Conservation (phyloP, 2,888 invertebrate species). For the Tetragonisca angustula region DNA sequence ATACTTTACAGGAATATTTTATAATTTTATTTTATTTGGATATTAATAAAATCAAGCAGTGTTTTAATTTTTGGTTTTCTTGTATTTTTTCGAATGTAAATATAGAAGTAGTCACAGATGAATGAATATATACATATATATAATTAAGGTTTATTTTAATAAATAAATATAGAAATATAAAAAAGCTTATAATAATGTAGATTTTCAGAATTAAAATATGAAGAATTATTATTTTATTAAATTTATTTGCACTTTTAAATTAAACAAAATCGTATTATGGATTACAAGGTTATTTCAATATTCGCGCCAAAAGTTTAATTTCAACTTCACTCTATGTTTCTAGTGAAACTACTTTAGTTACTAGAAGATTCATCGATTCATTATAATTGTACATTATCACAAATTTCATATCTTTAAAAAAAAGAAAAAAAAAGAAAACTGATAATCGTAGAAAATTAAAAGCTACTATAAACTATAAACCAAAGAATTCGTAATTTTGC, state of each 20-base stretch:
- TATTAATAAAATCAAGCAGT: neutral
- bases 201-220: neutral
- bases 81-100: neutral
- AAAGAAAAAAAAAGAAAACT: neutral
- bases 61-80: neutral
- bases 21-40: neutral
- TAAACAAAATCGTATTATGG: neutral
- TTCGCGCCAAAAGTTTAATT: conserved; percentile 10
- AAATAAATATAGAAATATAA: neutral
- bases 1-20: neutral
- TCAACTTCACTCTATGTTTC: neutral
- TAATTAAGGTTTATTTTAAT: neutral
- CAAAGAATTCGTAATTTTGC: neutral
- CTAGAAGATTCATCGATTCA: neutral
- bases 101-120: neutral
- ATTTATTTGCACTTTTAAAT: neutral
- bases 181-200: neutral
- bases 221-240: neutral
- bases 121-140: neutral
- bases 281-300: neutral
- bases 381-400: neutral
- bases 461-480: neutral
- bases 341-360: neutral
- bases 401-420: neutral
- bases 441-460: neutral